Conservation (phyloP, 2,888 invertebrate genomes). For the Oscheius myriophilus region DNA sequence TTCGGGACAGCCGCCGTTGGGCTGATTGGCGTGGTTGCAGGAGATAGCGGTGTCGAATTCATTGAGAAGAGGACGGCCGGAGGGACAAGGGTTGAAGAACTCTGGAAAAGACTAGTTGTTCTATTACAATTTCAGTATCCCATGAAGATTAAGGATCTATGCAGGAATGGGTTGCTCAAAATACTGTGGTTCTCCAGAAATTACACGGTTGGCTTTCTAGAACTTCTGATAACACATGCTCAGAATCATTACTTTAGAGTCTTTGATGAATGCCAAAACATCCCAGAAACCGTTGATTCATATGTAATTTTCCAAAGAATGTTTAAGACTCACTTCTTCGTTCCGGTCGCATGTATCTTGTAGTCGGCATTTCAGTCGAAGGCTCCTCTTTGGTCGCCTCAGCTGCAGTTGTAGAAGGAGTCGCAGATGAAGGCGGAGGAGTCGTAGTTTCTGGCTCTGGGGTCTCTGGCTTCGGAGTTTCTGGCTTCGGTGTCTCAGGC, state of each 20-base stretch:
- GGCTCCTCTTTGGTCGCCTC: conserved; percentile 15
- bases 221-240: too few relatives aligned
- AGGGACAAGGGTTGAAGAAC: conserved; percentile 53
- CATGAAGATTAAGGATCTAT: too few relatives aligned
- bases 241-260: too few relatives aligned
- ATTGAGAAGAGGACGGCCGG: conserved; percentile 62
- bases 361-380: conserved; percentile 36
- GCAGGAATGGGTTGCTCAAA: too few relatives aligned
- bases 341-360: conserved; percentile 48
- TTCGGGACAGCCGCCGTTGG: conserved; percentile 68
- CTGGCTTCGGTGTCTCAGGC: conserved; percentile 5
- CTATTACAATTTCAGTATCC: too few relatives aligned
- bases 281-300: too few relatives aligned
- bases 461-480: not conserved
- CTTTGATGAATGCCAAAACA: too few relatives aligned
- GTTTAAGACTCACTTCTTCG: too few relatives aligned
- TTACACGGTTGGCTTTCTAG: too few relatives aligned
- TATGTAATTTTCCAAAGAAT: too few relatives aligned
- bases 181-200: too few relatives aligned
- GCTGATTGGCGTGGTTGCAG: conserved; percentile 65
- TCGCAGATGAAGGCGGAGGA: not conserved
- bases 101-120: conserved; percentile 1
- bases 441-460: not conserved
- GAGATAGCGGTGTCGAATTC: conserved; percentile 65
- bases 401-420: conserved; percentile 12